These are phyloP conservation scores for Aleiodes alternator DNA, from an alignment of 2,888 invertebrate genomes.

Conservation along the genomic window DNA sequence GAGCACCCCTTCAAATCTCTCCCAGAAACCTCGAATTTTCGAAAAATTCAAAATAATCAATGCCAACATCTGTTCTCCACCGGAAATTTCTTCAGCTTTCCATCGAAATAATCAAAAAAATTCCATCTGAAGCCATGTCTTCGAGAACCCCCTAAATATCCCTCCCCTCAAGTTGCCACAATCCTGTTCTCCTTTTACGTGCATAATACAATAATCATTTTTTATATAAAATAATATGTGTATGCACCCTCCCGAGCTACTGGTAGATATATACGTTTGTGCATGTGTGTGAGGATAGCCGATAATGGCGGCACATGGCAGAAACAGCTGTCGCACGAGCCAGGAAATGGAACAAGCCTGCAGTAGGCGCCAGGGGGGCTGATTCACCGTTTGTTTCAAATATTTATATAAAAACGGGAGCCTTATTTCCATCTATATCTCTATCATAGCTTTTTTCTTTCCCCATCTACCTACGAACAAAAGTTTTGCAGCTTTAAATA, in stretches of 20 bases:
- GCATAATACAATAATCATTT: conserved; percentile 18
- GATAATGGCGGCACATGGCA: conserved; percentile 61
- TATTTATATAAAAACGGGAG: conserved; percentile 18
- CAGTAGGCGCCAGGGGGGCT: conserved; percentile 42
- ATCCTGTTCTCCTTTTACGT: no score
- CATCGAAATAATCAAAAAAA: no score
- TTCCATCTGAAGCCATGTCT: no score
- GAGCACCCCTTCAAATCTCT: no score
- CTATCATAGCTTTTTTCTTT: not conserved
- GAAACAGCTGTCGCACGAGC: conserved; percentile 68
- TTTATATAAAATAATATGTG: not conserved
- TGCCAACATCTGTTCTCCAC: not conserved
- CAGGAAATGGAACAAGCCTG: conserved; percentile 68
- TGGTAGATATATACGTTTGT: not conserved
- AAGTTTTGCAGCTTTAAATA: no score
- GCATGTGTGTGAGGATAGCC: not conserved
- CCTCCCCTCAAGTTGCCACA: no score
- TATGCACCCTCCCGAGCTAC: not conserved
- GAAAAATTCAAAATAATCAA: no score
- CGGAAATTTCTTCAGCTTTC: not conserved
- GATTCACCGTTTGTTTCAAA: conserved; percentile 47
- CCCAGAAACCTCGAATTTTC: no score
- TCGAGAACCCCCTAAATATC: no score
- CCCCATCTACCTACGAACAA: not conserved
- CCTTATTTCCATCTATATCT: not conserved